Evolutionary conservation across 1,140 invertebrate genomes (phyloP).

Genomic region (Sycophaga agraensis): DNA sequence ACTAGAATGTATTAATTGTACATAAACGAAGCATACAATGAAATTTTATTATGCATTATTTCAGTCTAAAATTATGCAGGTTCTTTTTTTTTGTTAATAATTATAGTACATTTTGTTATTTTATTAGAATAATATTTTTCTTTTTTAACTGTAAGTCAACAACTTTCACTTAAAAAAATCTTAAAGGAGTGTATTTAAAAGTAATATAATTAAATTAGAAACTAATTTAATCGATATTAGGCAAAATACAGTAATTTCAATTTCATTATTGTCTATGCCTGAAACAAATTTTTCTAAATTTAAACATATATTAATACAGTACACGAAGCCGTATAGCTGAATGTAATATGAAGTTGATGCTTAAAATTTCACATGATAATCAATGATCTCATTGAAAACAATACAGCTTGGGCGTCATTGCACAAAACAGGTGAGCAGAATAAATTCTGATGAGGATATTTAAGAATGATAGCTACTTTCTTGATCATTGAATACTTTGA

Average conservation of each 20-base stretch:
- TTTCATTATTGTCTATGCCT: background rate
- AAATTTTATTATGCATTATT: constrained; percentile 51
- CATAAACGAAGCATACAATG: constrained; percentile 47
- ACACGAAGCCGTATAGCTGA: too few relatives aligned
- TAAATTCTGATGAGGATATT: background rate
- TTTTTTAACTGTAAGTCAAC: background rate
- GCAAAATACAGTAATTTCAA: background rate
- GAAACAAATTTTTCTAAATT: background rate
- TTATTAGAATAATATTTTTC: background rate
- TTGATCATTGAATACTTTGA: constrained; percentile 10
- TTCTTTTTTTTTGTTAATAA: background rate
- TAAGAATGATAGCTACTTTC: constrained; percentile 1
- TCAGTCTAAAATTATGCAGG: background rate
- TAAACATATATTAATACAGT: too few relatives aligned
- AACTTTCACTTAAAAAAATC: background rate
- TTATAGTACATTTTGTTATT: background rate
- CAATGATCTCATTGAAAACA: constrained; percentile 1
- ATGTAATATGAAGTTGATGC: too few relatives aligned
- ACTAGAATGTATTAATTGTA: constrained; percentile 41
- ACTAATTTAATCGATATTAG: background rate
- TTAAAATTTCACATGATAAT: too few relatives aligned
- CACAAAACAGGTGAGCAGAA: constrained; percentile 19
- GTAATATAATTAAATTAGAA: background rate
- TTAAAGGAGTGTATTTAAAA: background rate
- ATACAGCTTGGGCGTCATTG: constrained; percentile 16